phyloP scores from a whole-genome alignment of 2,797 vertebrate species.

The Salarias fasciatus region DNA sequence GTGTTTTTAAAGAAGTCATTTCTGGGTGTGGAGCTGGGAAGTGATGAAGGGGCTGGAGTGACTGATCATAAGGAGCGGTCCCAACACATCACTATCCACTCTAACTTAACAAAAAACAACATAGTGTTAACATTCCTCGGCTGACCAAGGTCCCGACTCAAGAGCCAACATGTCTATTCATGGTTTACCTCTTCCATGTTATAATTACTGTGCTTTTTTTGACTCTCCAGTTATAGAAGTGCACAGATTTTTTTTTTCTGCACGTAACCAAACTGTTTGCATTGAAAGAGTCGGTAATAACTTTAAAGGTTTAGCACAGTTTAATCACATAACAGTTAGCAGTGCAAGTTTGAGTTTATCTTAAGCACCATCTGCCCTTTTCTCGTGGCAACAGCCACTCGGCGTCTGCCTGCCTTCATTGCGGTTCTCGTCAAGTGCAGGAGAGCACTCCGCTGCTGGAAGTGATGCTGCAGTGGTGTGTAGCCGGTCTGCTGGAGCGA shows the following conservation, averaged over 20 bases:
- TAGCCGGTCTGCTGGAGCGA: no score
- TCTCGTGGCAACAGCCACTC: neutral
- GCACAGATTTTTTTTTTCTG: slow-evolving; percentile 16
- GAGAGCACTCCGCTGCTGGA: no score
- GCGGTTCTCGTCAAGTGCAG: neutral
- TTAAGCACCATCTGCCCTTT: slow-evolving; percentile 1
- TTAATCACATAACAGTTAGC: neutral
- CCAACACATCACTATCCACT: slow-evolving; percentile 64
- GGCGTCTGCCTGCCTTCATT: neutral
- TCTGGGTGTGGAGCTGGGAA: slow-evolving; percentile 42
- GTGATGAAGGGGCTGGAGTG: slow-evolving; percentile 61
- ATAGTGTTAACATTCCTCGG: slow-evolving; percentile 80
- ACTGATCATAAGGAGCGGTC: slow-evolving; percentile 71
- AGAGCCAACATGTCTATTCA: slow-evolving; percentile 76
- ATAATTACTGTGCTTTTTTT: slow-evolving; percentile 51
- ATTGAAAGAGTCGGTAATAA: neutral
- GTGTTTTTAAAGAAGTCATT: slow-evolving; percentile 38
- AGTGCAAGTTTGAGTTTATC: slow-evolving; percentile 3
- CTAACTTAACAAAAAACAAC: slow-evolving; percentile 65
- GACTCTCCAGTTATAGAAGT: neutral
- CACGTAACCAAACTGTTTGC: slow-evolving; percentile 1
- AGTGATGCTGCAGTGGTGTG: no score
- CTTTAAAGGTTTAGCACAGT: neutral
- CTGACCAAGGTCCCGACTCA: slow-evolving; percentile 74
- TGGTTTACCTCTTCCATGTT: slow-evolving; percentile 56